Evolutionary conservation across 2,888 invertebrate species (phyloP), one percentile per base, ranked within the genome.

Genomic region (Phlogophora meticulosa): DNA sequence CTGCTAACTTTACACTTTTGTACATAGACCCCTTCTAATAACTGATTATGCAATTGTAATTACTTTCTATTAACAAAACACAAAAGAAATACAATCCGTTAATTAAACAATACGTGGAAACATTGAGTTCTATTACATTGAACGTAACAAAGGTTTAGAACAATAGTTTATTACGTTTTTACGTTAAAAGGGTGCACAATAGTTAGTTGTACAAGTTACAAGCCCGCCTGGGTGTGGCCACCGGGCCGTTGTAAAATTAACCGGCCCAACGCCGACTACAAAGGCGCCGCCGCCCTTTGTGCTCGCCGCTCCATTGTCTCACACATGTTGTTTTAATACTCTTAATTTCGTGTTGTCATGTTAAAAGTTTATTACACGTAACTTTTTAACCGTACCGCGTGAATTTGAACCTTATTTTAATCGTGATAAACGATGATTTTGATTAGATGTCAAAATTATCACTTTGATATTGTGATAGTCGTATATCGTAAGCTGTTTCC

Each of bases 331-430:
- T 91, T 92, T 92, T 91, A 90, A 91, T 92, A 88, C 90, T 87
- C 90, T 91, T 93, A 93, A 94, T 94, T 93, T 92, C 88, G 87
- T 92, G 92, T 92, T 93, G 94, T 94, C 93, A 92, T 93, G 92
- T 92, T 92, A 91, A 92, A 92, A 91, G 91, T 93, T 94, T 94
- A 94, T 93, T 91, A 90, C 87, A 83, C 71, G 72, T 65, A 60
- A 59, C 69, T 59, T 58, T 56, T 28, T 0, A 15, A 10, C 11
- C 11, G 17, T 43, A 58, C 3, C 75, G 73, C 42, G 56, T 71
- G 10, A 87, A 68, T 85, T 77, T 81, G 38, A 73, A 77, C 81
- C 75, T 84, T 89, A 86, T 68, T 38, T 2, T 48, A 17, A 17
- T 66, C 22, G 20, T 1, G 1, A 52, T 80, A 83, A 49, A 59